These are phyloP conservation scores for Epirrhoe tristata DNA, from an alignment of 2,888 invertebrate genomes.

Conservation along the genomic window DNA sequence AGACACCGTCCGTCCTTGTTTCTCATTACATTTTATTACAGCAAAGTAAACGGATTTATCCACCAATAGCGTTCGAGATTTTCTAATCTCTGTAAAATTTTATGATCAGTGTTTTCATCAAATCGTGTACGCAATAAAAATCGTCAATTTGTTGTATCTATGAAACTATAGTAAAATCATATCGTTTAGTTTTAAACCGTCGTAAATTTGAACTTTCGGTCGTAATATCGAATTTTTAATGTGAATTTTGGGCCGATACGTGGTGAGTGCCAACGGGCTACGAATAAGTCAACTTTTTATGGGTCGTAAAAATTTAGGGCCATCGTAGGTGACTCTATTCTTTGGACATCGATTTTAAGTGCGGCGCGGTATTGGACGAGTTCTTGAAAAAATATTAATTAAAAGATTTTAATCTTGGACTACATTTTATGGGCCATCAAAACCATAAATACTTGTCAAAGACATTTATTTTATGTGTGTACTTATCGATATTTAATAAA, in stretches of 20 bases:
- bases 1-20: constrained; percentile 29
- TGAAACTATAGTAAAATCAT: constrained; percentile 57
- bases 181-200: constrained; percentile 75
- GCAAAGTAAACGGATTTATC: constrained; percentile 37
- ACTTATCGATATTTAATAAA: constrained; percentile 40
- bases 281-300: constrained; percentile 82
- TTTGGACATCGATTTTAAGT: constrained; percentile 62
- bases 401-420: constrained; percentile 61
- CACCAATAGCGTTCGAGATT: constrained; percentile 42
- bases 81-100: constrained; percentile 54
- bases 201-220: constrained; percentile 81
- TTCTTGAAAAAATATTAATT: constrained; percentile 57
- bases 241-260: constrained; percentile 60
- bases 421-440: constrained; percentile 54
- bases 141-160: constrained; percentile 62
- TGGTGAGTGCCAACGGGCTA: constrained; percentile 63
- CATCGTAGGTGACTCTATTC: constrained; percentile 66
- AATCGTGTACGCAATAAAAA: constrained; percentile 60
- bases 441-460: constrained; percentile 58
- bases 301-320: constrained; percentile 79
- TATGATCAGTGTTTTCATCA: constrained; percentile 65
- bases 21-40: constrained; percentile 33
- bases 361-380: constrained; percentile 52
- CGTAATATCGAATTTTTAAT: constrained; percentile 81
- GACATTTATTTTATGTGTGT: constrained; percentile 45